phyloP scores from a whole-genome alignment of 2,888 invertebrate genomes.

The Rapana venosa region DNA sequence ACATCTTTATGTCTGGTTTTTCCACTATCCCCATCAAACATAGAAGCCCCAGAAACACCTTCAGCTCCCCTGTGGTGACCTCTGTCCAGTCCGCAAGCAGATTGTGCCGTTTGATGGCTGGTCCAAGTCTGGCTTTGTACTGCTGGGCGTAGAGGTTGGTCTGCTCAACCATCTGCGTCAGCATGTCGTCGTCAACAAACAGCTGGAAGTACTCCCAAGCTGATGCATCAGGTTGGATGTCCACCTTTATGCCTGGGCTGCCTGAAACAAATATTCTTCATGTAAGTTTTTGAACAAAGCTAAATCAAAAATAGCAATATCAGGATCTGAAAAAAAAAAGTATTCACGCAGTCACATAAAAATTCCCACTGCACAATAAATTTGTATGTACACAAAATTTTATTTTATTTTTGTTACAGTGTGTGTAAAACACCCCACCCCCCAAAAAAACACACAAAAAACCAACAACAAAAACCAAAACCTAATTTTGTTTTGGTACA shows the following conservation, averaged over 20 bases:
- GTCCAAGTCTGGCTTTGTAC: not conserved
- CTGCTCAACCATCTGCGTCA: not conserved
- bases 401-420: too few species aligned
- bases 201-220: constrained; percentile 12
- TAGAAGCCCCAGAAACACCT: not conserved
- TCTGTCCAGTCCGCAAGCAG: not conserved
- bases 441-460: not conserved
- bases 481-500: too few species aligned
- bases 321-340: too few species aligned
- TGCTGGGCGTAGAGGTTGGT: constrained; percentile 24
- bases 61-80: not conserved
- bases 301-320: too few species aligned
- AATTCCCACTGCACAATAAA: not conserved
- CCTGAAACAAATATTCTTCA: not conserved
- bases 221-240: not conserved
- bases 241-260: not conserved
- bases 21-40: not conserved
- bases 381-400: not conserved
- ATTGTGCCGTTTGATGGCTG: not conserved
- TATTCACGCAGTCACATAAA: not conserved
- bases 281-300: too few species aligned
- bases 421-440: not conserved
- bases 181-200: not conserved
- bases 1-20: constrained; percentile 2
- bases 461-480: too few species aligned